Percentiles rank a stretch among this genome's conserved stretches.
phyloP scores from a whole-genome alignment of 2,113 vertebrate genomes.

The Pipra filicauda region DNA sequence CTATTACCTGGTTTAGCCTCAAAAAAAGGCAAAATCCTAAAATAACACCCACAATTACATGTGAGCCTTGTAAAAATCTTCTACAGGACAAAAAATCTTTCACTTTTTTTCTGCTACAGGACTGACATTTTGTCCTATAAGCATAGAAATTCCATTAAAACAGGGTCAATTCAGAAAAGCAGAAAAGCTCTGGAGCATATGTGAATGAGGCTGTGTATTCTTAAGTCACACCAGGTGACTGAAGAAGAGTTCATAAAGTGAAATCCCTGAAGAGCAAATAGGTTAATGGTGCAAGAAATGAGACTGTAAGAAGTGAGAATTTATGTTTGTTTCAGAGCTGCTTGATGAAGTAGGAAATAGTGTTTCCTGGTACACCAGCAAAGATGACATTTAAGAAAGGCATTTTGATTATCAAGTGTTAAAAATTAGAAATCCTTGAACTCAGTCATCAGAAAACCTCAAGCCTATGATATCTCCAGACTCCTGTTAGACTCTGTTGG shows the following conservation, averaged over 20 bases:
- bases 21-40: neutral
- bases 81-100: neutral
- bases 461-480: neutral
- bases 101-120: neutral
- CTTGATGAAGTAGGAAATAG: neutral
- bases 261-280: neutral
- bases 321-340: neutral
- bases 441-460: neutral
- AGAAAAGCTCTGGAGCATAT: neutral
- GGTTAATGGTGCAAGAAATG: neutral
- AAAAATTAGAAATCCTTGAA: neutral
- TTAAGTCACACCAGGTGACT: neutral
- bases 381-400: neutral
- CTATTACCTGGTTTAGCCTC: neutral
- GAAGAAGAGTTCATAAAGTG: neutral
- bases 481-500: neutral
- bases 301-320: neutral
- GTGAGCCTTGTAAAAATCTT: neutral
- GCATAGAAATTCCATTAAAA: neutral
- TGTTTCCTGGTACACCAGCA: neutral
- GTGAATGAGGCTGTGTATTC: neutral
- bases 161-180: neutral
- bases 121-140: neutral
- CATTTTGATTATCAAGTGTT: neutral
- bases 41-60: neutral